phyloP scores from a whole-genome alignment of 2,113 vertebrate species.

The Macroglossus sobrinus region DNA sequence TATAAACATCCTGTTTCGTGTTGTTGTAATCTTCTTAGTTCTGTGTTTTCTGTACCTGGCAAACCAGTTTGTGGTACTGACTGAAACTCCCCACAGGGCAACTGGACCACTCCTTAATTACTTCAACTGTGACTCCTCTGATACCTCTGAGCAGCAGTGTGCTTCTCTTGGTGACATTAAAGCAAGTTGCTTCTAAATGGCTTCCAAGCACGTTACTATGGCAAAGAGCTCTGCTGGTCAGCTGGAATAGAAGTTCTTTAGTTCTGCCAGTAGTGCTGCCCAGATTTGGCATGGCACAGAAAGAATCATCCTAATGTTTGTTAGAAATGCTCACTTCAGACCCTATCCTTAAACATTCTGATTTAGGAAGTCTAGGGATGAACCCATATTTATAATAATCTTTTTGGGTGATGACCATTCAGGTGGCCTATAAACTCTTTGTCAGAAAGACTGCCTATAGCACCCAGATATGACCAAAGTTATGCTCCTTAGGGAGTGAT shows the following conservation, averaged over 20 bases:
- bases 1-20: slow-evolving; percentile 1
- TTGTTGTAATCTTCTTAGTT: slow-evolving; percentile 2
- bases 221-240: slow-evolving; percentile 48
- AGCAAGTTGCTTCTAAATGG: slow-evolving; percentile 54
- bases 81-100: background rate
- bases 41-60: slow-evolving; percentile 8
- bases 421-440: background rate
- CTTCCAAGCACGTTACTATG: slow-evolving; percentile 53
- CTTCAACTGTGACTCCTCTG: background rate
- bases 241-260: slow-evolving; percentile 50
- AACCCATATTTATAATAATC: background rate
- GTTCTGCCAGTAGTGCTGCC: slow-evolving; percentile 9
- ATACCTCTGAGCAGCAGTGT: background rate
- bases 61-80: slow-evolving; percentile 21
- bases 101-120: slow-evolving; percentile 35
- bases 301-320: slow-evolving; percentile 1
- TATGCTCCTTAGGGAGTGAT: background rate
- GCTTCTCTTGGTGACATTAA: slow-evolving; percentile 49
- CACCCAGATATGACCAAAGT: background rate
- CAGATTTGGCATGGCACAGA: background rate
- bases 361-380: slow-evolving; percentile 5
- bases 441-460: background rate
- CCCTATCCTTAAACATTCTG: background rate
- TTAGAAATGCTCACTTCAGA: slow-evolving; percentile 3
- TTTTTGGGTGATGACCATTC: background rate